Percentiles rank a stretch among this genome's conserved stretches.
phyloP scores from a whole-genome alignment of 2,797 vertebrate genomes.

The Rhadinocentrus ornatus region DNA sequence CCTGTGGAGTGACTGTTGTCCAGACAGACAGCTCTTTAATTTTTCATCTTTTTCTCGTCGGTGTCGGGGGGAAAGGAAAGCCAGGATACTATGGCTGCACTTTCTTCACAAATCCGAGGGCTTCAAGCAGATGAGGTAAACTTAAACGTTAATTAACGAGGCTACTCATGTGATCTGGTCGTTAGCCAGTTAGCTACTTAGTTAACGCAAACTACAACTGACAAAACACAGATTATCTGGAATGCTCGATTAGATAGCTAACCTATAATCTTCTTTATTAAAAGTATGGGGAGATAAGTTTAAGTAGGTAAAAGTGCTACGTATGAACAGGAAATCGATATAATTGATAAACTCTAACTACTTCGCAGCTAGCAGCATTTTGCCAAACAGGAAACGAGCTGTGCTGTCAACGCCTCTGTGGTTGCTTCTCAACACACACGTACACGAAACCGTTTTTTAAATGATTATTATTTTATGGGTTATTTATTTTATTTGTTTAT shows the following conservation, averaged over 20 bases:
- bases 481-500: too few species aligned
- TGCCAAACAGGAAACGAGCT: slow-evolving; percentile 29
- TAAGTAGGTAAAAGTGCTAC: neutral
- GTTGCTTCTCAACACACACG: neutral
- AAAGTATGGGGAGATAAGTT: neutral
- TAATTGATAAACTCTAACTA: neutral
- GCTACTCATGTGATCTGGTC: slow-evolving; percentile 17
- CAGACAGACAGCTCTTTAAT: neutral
- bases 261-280: neutral
- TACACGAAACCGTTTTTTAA: neutral
- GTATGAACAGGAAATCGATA: slow-evolving; percentile 7
- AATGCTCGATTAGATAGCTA: slow-evolving; percentile 4
- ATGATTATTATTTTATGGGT: too few species aligned
- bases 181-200: slow-evolving; percentile 55
- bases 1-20: neutral
- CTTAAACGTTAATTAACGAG: slow-evolving; percentile 1
- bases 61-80: slow-evolving; percentile 35
- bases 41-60: slow-evolving; percentile 4
- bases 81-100: slow-evolving; percentile 72
- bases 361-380: slow-evolving; percentile 1
- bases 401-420: slow-evolving; percentile 42
- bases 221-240: neutral
- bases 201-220: slow-evolving; percentile 34
- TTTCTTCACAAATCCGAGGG: slow-evolving; percentile 77
- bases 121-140: slow-evolving; percentile 81